phyloP scores from a whole-genome alignment of 2,113 vertebrate genomes.

The Bubo blakistoni region DNA sequence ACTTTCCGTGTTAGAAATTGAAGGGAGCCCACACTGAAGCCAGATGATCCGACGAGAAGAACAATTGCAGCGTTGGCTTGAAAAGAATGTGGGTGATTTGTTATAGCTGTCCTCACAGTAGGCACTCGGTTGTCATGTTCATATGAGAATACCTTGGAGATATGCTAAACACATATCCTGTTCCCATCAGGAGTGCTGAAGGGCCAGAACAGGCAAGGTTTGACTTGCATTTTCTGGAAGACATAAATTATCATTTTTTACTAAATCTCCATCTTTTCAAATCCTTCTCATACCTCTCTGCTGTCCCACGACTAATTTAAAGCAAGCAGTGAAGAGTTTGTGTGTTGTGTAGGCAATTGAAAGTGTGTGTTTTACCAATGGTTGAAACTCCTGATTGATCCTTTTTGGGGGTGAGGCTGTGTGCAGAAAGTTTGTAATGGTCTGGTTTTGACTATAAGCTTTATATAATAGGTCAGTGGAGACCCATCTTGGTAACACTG shows the following conservation, averaged over 20 bases:
- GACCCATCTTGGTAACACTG: not conserved
- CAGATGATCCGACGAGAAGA: conserved; percentile 45
- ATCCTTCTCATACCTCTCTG: conserved; percentile 6
- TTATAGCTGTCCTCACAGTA: conserved; percentile 58
- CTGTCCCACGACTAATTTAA: not conserved
- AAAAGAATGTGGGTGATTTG: conserved; percentile 61
- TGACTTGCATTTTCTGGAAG: conserved; percentile 55
- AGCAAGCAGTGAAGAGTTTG: not conserved
- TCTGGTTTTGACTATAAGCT: not conserved
- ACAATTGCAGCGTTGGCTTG: conserved; percentile 51
- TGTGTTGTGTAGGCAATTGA: not conserved
- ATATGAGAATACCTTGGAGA: conserved; percentile 54
- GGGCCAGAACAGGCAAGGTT: conserved; percentile 54
- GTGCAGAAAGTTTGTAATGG: not conserved
- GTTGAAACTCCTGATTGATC: not conserved
- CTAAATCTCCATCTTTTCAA: conserved; percentile 1
- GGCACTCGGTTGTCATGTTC: conserved; percentile 51
- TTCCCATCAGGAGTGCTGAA: conserved; percentile 40
- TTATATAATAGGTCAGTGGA: not conserved
- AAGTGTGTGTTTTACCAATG: not conserved
- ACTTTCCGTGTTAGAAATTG: conserved; percentile 27
- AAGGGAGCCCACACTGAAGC: conserved; percentile 52
- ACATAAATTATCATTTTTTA: conserved; percentile 54
- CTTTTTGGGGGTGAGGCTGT: not conserved
- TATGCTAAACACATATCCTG: conserved; percentile 54